Conservation (phyloP, 2,888 invertebrate species). For the Phyllotreta cruciferae region DNA sequence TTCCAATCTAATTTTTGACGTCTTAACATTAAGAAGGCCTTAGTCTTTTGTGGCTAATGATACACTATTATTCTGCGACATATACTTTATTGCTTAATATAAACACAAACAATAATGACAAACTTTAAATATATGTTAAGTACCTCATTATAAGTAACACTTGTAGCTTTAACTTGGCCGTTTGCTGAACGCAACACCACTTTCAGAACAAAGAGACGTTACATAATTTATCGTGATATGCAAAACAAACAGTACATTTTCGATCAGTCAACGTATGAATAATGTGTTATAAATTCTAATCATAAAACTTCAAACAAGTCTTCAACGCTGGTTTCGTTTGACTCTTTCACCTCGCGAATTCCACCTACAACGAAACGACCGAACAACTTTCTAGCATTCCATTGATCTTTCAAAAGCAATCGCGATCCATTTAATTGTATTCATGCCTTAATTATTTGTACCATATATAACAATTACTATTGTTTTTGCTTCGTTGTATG, state of each 20-base stretch:
- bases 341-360: conserved; percentile 50
- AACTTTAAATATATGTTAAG: conserved; percentile 28
- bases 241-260: conserved; percentile 43
- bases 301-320: conserved; percentile 48
- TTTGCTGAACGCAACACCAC: conserved; percentile 23
- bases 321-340: conserved; percentile 47
- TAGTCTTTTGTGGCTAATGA: too few relatives aligned
- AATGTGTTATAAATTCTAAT: conserved; percentile 45
- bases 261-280: conserved; percentile 45
- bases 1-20: too few relatives aligned
- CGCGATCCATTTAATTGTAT: conserved; percentile 10
- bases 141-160: conserved; percentile 26
- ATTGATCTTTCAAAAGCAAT: conserved; percentile 42
- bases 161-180: conserved; percentile 23
- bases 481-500: conserved; percentile 5
- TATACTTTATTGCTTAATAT: conserved; percentile 16
- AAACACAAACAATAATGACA: conserved; percentile 22
- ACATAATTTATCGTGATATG: conserved; percentile 34
- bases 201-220: conserved; percentile 30
- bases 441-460: conserved; percentile 11
- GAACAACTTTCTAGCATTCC: conserved; percentile 54
- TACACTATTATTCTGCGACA: conserved; percentile 6
- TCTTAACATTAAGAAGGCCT: too few relatives aligned
- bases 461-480: conserved; percentile 11
- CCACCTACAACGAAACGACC: conserved; percentile 51